phyloP scores from a whole-genome alignment of 2,797 vertebrate genomes.

The Rhinophrynus dorsalis region DNA sequence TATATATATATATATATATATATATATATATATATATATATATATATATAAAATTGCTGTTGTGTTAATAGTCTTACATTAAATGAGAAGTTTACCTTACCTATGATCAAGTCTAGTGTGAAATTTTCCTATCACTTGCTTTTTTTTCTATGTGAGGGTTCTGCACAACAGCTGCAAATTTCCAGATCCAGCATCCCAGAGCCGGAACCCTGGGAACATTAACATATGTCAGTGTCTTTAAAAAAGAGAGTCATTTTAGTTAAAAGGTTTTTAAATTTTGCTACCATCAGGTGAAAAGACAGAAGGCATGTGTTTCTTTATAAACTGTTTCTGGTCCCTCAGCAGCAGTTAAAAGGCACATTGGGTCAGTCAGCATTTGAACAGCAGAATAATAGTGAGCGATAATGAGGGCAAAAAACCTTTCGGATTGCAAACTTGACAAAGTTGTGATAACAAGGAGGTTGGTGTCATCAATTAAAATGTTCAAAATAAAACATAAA shows the following conservation, averaged over 20 bases:
- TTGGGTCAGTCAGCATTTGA: conserved; percentile 4
- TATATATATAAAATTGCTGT: too few species aligned
- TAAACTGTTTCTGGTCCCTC: not conserved
- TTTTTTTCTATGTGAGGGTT: not conserved
- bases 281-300: conserved; percentile 11
- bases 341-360: conserved; percentile 2
- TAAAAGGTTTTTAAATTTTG: conserved; percentile 3
- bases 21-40: too few species aligned
- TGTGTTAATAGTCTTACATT: too few species aligned
- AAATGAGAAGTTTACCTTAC: too few species aligned
- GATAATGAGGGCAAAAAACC: not conserved
- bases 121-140: not conserved
- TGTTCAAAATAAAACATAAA: too few species aligned
- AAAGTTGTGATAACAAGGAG: not conserved
- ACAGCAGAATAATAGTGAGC: not conserved
- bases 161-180: conserved; percentile 7
- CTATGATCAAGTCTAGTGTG: too few species aligned
- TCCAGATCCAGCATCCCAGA: not conserved
- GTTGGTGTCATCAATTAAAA: too few species aligned
- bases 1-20: too few species aligned
- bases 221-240: conserved; percentile 13
- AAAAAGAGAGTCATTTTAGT: not conserved
- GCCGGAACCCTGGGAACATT: not conserved
- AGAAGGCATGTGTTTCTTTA: conserved; percentile 7
- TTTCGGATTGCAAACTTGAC: not conserved